Percentiles rank a stretch among this genome's conserved stretches.
These are phyloP conservation scores for Penaeus indicus DNA, from an alignment of 1,140 invertebrate species.

Conservation along the genomic window DNA sequence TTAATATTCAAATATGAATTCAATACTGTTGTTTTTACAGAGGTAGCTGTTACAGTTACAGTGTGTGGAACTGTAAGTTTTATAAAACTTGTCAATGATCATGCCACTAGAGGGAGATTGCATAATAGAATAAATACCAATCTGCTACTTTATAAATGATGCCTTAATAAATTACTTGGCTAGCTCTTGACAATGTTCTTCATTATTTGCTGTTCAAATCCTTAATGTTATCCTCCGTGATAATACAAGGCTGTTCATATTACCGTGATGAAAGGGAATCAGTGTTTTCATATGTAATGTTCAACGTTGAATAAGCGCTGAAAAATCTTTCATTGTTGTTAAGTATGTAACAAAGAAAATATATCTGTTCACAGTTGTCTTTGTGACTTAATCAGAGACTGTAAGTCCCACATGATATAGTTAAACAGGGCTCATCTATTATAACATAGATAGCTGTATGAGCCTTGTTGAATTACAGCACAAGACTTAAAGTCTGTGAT, in stretches of 20 bases:
- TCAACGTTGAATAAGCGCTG: conserved; percentile 37
- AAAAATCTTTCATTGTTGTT: conserved; percentile 53
- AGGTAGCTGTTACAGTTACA: conserved; percentile 28
- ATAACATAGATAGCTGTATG: conserved; percentile 42
- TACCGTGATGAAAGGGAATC: conserved; percentile 40
- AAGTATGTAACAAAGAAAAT: conserved; percentile 50
- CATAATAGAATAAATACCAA: conserved; percentile 52
- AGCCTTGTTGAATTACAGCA: conserved; percentile 54
- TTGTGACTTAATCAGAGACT: conserved; percentile 46
- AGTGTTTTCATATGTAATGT: conserved; percentile 49
- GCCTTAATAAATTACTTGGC: conserved; percentile 57
- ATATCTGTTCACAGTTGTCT: conserved; percentile 49
- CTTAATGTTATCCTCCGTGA: conserved; percentile 56
- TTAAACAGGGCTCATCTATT: conserved; percentile 29
- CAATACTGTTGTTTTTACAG: no score
- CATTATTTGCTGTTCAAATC: conserved; percentile 49
- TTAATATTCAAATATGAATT: no score
- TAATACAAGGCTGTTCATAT: conserved; percentile 59
- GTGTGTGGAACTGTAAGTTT: conserved; percentile 44
- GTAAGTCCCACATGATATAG: conserved; percentile 32
- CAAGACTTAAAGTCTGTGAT: conserved; percentile 57
- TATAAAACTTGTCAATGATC: conserved; percentile 29
- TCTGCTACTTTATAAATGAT: conserved; percentile 58
- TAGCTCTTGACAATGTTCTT: conserved; percentile 54
- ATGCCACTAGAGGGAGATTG: conserved; percentile 19